Evolutionary conservation across 37 sponge, comb jelly and placozoan genomes (phyloP), one percentile per base, ranked within the genome.

Genomic region (Theonella swinhoei): DNA sequence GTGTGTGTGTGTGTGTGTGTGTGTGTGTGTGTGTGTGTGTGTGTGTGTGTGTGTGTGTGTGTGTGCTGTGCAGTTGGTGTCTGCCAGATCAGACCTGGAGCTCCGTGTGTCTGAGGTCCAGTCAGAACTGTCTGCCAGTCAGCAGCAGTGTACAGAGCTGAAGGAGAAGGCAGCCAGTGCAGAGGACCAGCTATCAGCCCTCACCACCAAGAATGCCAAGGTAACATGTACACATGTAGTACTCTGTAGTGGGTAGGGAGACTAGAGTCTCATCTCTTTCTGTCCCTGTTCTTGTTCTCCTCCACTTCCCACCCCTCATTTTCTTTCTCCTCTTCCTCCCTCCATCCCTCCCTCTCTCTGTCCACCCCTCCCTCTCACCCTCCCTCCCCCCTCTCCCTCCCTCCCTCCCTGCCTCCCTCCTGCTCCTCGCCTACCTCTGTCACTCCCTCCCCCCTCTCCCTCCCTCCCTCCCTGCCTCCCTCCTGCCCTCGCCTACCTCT

Each of bases 61-160:
- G 24, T 25, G n/a, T n/a, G 11, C 24, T 37, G 24, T 14, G 1
- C 36, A 76, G 77, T 32, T 76, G 28, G 62, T 30, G 31, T 1
- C 76, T 1, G 29, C 59, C 14, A 22, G 58, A 29, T 54, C 76
- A 37, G 69, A 81, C 42, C 70, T 90, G 64, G 82, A 90, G 67
- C 0, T 82, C 23, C 30, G n/a, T 3, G 37, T 85, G 41, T 73
- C 17, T 22, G 86, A 84, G 70, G 9, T 68, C 36, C 68, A 90
- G 72, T 24, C 39, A 24, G 39, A 82, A 32, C 67, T 86, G 24
- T 34, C 60, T 29, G 39, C 75, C 59, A 32, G 25, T 11, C 66
- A 75, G 34, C 62, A 41, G n/a, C 69, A 77, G 71, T 20, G 85
- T 37, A n/a, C 40, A 19, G 47, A 40, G 4, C 58, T 86, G 28